Evolutionary conservation across 2,888 invertebrate species (phyloP), one percentile per base, ranked within the genome.

Genomic region (Odiellus spinosus): DNA sequence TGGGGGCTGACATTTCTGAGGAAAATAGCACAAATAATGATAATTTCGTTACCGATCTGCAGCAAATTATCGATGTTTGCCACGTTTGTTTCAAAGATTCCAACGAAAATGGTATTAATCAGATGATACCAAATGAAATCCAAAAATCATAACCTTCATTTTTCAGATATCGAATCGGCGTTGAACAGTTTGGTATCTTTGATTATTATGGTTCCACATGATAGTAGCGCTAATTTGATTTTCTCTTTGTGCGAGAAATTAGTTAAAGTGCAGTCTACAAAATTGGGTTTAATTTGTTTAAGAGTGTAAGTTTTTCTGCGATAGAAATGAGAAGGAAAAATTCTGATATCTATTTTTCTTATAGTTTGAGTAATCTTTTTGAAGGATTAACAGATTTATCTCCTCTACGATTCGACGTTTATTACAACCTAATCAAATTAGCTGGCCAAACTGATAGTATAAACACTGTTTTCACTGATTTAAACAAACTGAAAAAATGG

Each of bases 121-220:
- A n/a, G 14, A 2, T 2, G 14, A 4, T 4, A 35, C 12, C 12
- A 34, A 35, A 2, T n/a, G 2, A 12, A 2, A 4, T 35, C 14
- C 14, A 12, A 35, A 35, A 34, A 35, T 12, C 14, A 35, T 14
- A 35, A 14, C 35, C 12, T 35, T n/a, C 3, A 35, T 35, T 35
- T 35, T 2, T 35, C 21, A 21, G 91, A 93, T 63, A 81, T 90
- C 59, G 95, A 95, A 72, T 81, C 82, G 58, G 82, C 91, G 45
- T 73, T 96, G 11, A 93, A 93, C 70, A 90, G 93, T 64, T 88
- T 96, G 67, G 90, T 93, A 3, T 93, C 93, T 5, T 83, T 96
- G 56, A 80, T 95, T 76, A 83, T 93, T 14, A 55, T 66, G 76
- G 82, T 91, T 58, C 83, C 87, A 10, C 71, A 80, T 52, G 86